Base-by-base conservation (phyloP, 2,113 vertebrate species). In the Proteles cristata region DNA sequence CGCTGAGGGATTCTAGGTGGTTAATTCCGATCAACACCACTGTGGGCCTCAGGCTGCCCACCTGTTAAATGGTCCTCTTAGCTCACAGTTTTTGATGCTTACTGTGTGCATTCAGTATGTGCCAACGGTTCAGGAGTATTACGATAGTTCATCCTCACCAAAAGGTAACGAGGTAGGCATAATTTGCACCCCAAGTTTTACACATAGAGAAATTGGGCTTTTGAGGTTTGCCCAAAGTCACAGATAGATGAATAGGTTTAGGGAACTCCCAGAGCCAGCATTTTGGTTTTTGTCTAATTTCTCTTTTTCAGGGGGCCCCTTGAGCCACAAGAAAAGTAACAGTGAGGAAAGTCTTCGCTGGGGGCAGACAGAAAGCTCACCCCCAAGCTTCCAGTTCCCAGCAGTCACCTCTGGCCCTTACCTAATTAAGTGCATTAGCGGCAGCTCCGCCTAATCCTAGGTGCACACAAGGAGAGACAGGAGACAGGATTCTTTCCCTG, bases 401-500 rank as follows among this genome's bases (percentile, higher is more conserved):
- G 65, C 0, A 8, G 4, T 21, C 82, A 35, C 28, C 28, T 26
- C 81, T 28, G 1, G 1, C 12, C 79, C 33, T 74, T 26, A 69
- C 69, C 95, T 81, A 50, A 81, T 9, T 69, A n/a, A 69, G 66
- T 39, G 73, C 68, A 48, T 68, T n/a, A 73, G 76, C 3, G 0
- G 50, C 90, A 90, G 68, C n/a, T 80, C 63, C 76, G 9, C 93
- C 91, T 98, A 98, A 98, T 98, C 98, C 93, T 76, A 87, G 96
- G 11, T 96, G 58, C 58, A 93, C 96, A 96, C 83, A 5, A 16
- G 5, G 7, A 2, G 86, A 98, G 97, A 96, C 96, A 93, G 74
- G 94, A 95, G 97, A 96, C 96, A 93, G 74, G 94, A 95, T 97
- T 98, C 97, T 95, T 98, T 71, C 98, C 98, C 98, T 55, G 53